Percentiles rank a stretch among this genome's conserved stretches.
Evolutionary conservation across 2,888 invertebrate genomes (phyloP).

Genomic region (Drosophila koepferae): DNA sequence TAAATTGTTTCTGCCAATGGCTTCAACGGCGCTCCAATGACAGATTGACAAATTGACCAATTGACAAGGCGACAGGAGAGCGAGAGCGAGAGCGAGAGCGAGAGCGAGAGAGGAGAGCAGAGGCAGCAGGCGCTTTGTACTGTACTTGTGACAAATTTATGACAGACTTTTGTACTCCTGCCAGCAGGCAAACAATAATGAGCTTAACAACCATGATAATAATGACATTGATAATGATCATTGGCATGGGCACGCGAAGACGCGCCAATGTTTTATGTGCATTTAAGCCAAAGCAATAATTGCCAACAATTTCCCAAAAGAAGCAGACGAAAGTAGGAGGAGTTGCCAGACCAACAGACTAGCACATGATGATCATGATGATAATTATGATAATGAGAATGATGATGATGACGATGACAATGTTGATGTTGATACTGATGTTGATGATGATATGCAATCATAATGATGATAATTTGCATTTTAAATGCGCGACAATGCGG

Average conservation of each 20-base stretch:
- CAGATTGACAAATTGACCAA: constrained; percentile 73
- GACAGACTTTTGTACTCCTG: constrained; percentile 68
- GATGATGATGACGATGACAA: constrained; percentile 27
- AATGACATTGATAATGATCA: constrained; percentile 41
- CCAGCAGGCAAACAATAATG: constrained; percentile 11
- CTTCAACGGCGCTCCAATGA: constrained; percentile 74
- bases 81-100: not conserved
- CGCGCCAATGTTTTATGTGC: constrained; percentile 75
- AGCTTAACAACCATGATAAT: constrained; percentile 29
- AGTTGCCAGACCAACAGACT: constrained; percentile 12
- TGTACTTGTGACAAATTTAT: constrained; percentile 73
- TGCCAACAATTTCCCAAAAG: constrained; percentile 71
- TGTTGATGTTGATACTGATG: constrained; percentile 29
- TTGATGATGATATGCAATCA: constrained; percentile 67
- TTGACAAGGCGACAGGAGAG: constrained; percentile 14
- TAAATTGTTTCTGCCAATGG: constrained; percentile 57
- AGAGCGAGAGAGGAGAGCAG: not conserved
- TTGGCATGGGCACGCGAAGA: constrained; percentile 70
- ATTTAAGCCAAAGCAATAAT: constrained; percentile 72
- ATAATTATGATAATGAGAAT: constrained; percentile 12
- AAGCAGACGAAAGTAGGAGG: not conserved
- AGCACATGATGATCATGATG: constrained; percentile 15
- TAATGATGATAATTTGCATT: constrained; percentile 81
- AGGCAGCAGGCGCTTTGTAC: not conserved
- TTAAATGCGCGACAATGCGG: constrained; percentile 77